These are phyloP conservation scores for Sebastes glaucus DNA, from an alignment of 2,797 vertebrate genomes.

Conservation along the genomic window DNA sequence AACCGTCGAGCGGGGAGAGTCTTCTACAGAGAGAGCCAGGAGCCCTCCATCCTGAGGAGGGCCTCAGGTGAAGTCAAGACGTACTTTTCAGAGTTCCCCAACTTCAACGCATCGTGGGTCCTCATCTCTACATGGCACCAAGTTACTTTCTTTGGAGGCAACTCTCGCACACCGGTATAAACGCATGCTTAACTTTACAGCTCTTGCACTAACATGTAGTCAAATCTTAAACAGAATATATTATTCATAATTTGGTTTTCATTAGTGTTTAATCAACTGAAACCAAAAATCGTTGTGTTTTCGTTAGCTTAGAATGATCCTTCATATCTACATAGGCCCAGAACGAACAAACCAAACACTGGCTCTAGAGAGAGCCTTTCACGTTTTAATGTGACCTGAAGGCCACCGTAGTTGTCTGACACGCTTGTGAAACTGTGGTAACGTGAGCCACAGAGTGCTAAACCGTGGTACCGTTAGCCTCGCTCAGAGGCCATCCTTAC, in stretches of 20 bases:
- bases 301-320: neutral
- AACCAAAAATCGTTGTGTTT: neutral
- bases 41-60: slow-evolving; percentile 81
- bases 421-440: no score
- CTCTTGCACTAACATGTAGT: neutral
- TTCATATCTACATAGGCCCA: neutral
- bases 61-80: slow-evolving; percentile 85
- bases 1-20: slow-evolving; percentile 91
- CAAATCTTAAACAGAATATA: neutral
- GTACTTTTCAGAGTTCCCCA: slow-evolving; percentile 90
- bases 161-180: slow-evolving; percentile 88
- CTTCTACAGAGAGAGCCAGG: slow-evolving; percentile 90
- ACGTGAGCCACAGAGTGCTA: no score
- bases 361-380: no score
- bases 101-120: slow-evolving; percentile 90
- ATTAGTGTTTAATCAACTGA: neutral
- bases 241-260: neutral
- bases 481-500: no score
- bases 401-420: neutral
- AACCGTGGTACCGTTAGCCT: no score
- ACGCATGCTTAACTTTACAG: slow-evolving; percentile 1
- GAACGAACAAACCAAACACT: neutral
- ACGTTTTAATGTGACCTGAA: neutral
- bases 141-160: slow-evolving; percentile 98
- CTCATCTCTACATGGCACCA: slow-evolving; percentile 93